Evolutionary conservation across 2,888 invertebrate genomes (phyloP), one percentile per base, ranked within the genome.

Genomic region (Dicranocentrus wangi): DNA sequence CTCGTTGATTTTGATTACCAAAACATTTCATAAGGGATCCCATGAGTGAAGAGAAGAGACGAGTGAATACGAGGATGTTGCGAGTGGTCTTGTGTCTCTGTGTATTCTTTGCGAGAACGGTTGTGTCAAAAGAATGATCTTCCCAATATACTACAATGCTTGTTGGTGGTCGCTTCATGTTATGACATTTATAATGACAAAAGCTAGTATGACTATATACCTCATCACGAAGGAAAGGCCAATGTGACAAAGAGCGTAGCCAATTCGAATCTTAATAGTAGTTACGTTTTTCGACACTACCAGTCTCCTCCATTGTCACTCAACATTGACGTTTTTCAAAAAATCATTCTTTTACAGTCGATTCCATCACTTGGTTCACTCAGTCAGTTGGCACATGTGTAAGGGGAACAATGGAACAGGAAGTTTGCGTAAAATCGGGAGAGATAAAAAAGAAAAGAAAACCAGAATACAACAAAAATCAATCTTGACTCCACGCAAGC

Each of bases 271-370:
- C 69, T 17, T 47, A 71, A 55, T 75, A n/a, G n/a, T n/a, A n/a
- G n/a, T n/a, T n/a, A n/a, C n/a, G n/a, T 43, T 63, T 27, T 51
- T 65, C 42, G 65, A 55, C 58, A 32, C 58, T 55, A 53, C 21
- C 27, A 53, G 17, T 82, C 76, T 77, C 77, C 80, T 80, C 28
- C 42, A 71, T 73, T 84, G 84, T 84, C 84, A 84, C 79, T 84
- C 83, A 84, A 73, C 84, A 75, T 84, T 73, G 77, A 72, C 73
- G 80, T 80, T 77, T 80, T 77, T 82, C 65, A 73, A 72, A 69
- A 60, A 68, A 43, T 19, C 8, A 42, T 15, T 15, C 51, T 61
- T 43, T 27, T 43, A 72, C 61, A 58, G 28, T 51, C 21, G 47
- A 21, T 21, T 21, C 5, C 53, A 53, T 53, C 21, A 21, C 21